Conservation (phyloP, 2,888 invertebrate species). For the Diaprepes abbreviatus region DNA sequence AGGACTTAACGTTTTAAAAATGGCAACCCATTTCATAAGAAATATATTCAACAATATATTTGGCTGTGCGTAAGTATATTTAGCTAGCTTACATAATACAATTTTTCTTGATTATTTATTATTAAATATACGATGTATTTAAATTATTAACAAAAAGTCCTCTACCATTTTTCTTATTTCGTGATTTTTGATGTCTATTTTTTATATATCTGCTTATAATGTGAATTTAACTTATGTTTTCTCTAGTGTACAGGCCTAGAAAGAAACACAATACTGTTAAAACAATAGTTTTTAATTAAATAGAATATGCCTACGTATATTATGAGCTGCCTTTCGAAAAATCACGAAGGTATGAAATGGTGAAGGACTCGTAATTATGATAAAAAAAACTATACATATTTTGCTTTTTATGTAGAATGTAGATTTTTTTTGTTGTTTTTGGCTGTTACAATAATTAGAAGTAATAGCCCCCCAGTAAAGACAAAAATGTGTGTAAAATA, state of each 20-base stretch:
- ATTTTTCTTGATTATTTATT: conserved; percentile 18
- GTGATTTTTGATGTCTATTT: neutral
- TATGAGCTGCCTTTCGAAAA: neutral
- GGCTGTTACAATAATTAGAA: neutral
- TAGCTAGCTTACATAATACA: conserved; percentile 35
- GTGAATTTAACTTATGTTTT: too few species aligned
- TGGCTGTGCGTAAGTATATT: conserved; percentile 43
- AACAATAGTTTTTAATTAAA: too few species aligned
- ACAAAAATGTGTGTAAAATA: conserved; percentile 5
- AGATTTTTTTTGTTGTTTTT: neutral
- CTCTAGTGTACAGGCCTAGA: too few species aligned
- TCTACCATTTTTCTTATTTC: neutral
- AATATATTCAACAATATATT: conserved; percentile 35
- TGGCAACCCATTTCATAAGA: conserved; percentile 8
- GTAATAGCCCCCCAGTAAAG: neutral
- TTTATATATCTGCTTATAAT: too few species aligned
- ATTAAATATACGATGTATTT: neutral
- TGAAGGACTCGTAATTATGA: neutral
- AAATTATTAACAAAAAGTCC: neutral
- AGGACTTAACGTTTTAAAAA: neutral
- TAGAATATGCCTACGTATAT: too few species aligned
- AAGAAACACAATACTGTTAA: too few species aligned
- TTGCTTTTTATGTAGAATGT: conserved; percentile 3
- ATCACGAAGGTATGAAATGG: neutral
- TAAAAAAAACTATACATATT: neutral